phyloP scores from a whole-genome alignment of 2,797 vertebrate species.

The Megalops cyprinoides region DNA sequence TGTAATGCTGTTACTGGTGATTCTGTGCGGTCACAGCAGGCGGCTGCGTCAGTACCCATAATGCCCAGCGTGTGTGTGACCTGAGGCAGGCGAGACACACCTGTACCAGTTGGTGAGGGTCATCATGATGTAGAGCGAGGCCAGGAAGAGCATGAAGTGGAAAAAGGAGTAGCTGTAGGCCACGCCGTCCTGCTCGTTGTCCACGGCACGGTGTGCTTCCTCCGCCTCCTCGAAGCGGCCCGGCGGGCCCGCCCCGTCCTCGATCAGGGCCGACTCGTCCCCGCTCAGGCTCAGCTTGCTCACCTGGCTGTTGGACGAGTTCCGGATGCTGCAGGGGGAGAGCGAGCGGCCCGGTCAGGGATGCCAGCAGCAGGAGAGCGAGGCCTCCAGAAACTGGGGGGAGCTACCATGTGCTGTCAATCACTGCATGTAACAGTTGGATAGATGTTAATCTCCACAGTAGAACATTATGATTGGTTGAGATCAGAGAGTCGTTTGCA shows the following conservation, averaged over 20 bases:
- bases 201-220: conserved; percentile 77
- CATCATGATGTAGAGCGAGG: conserved; percentile 99
- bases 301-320: conserved; percentile 92
- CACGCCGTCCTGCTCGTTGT: conserved; percentile 93
- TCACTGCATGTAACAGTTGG: background rate
- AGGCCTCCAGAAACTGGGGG: too few species aligned
- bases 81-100: conserved; percentile 65
- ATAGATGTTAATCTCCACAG: background rate
- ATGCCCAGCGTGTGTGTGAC: too few species aligned
- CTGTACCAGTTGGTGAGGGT: conserved; percentile 98
- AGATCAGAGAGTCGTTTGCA: too few species aligned
- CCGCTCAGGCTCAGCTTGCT: conserved; percentile 94
- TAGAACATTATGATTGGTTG: too few species aligned
- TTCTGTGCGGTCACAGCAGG: too few species aligned
- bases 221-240: conserved; percentile 80
- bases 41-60: too few species aligned
- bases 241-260: conserved; percentile 79
- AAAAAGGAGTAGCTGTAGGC: conserved; percentile 98
- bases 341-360: too few species aligned
- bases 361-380: too few species aligned
- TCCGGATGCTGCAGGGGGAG: conserved; percentile 81
- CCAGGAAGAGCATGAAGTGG: conserved; percentile 98
- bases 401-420: too few species aligned
- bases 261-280: conserved; percentile 93
- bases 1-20: too few species aligned